Percentiles rank a stretch among this genome's conserved stretches.
Evolutionary conservation across 2,113 vertebrate genomes (phyloP).

Genomic region (Trachemys scripta): DNA sequence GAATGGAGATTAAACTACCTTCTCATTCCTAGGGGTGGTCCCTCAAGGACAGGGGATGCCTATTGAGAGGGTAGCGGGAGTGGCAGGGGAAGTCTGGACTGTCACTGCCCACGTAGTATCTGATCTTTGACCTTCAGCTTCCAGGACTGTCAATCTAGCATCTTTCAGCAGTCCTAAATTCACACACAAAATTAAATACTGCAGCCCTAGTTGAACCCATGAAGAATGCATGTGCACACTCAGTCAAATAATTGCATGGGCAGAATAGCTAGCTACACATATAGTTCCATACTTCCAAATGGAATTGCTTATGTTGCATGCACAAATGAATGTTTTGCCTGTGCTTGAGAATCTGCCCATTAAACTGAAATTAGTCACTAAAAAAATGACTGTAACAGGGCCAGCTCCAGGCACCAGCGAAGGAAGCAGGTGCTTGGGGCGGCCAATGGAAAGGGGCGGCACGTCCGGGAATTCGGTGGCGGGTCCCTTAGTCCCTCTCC

Average conservation of each 20-base stretch:
- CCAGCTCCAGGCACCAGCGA: no score
- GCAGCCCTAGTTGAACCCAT: neutral
- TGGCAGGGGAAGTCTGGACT: neutral
- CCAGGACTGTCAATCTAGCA: neutral
- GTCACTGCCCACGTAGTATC: neutral
- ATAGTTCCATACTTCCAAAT: slow-evolving; percentile 14
- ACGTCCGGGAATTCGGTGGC: no score
- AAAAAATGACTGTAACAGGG: neutral
- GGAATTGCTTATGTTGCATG: slow-evolving; percentile 7
- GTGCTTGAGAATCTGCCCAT: slow-evolving; percentile 29
- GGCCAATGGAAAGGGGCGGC: no score
- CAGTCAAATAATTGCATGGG: neutral
- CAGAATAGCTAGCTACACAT: neutral
- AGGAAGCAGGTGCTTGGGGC: no score
- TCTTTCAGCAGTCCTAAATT: neutral
- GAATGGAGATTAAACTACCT: neutral
- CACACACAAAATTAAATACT: neutral
- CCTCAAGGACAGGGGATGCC: neutral
- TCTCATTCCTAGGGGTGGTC: neutral
- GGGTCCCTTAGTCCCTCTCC: no score
- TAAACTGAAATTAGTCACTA: slow-evolving; percentile 48
- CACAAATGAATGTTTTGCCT: slow-evolving; percentile 14
- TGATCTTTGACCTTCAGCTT: neutral
- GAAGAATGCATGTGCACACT: neutral
- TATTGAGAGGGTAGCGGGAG: neutral